Conservation (phyloP, 2,888 invertebrate species). For the Choreutis nemorana region DNA sequence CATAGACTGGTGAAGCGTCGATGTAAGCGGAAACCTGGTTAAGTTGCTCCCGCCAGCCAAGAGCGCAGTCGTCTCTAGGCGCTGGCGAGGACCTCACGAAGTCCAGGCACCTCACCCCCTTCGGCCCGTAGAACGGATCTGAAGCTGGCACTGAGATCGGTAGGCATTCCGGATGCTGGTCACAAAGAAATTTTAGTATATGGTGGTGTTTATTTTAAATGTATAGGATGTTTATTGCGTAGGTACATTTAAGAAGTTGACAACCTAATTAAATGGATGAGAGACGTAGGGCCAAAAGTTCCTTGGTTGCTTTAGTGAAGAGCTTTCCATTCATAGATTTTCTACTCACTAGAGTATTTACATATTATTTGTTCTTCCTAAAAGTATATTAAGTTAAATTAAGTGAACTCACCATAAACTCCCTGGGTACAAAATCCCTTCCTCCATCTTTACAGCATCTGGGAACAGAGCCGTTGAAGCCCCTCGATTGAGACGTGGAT, state of each 20-base stretch:
- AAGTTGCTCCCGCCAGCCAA: constrained; percentile 86
- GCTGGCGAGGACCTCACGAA: constrained; percentile 85
- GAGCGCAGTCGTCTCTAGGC: constrained; percentile 78
- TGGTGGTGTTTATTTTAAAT: too few relatives aligned
- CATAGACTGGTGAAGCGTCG: constrained; percentile 84
- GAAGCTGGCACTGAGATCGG: constrained; percentile 77
- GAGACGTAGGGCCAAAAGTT: too few relatives aligned
- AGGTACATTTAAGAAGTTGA: background rate
- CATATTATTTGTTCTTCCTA: background rate
- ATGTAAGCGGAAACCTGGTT: constrained; percentile 84
- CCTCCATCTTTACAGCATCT: constrained; percentile 76
- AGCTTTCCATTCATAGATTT: too few relatives aligned
- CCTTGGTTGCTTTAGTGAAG: too few relatives aligned
- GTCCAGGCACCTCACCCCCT: constrained; percentile 80
- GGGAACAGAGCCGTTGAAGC: constrained; percentile 81
- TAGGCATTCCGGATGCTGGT: constrained; percentile 84
- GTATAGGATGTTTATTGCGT: background rate
- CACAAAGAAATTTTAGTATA: background rate
- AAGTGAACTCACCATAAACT: constrained; percentile 62
- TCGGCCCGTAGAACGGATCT: constrained; percentile 76
- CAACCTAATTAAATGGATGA: background rate
- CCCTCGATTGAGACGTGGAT: constrained; percentile 77
- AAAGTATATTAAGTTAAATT: background rate
- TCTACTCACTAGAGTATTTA: background rate
- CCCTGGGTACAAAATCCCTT: constrained; percentile 64